A percentile compares a stretch with the other conserved stretches of the same genome.
Conservation (phyloP, 2,797 vertebrate genomes). For the Sparus aurata region DNA sequence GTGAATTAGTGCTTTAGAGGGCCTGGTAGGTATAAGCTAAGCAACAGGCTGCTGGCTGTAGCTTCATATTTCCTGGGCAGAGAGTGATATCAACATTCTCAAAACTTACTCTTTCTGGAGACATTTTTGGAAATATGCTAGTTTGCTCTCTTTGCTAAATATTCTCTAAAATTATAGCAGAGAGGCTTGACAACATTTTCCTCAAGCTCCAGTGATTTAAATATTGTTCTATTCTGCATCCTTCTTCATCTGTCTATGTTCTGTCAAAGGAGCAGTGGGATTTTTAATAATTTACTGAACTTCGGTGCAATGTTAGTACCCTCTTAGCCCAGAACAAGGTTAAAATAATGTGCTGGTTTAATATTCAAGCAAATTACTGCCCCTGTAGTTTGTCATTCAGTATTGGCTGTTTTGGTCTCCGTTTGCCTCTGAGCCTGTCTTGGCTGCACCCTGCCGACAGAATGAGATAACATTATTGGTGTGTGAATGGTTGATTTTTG, state of each 20-base stretch:
- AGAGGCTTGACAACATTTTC: not conserved
- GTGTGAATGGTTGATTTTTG: slow-evolving; percentile 39
- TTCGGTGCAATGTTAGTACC: slow-evolving; percentile 1
- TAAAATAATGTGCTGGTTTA: slow-evolving; percentile 33
- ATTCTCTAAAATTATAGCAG: not conserved
- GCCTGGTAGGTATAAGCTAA: not conserved
- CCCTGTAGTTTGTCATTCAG: slow-evolving; percentile 14
- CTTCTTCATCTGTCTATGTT: slow-evolving; percentile 20
- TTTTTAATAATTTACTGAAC: slow-evolving; percentile 27
- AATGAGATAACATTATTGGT: slow-evolving; percentile 36
- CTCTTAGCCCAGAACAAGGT: slow-evolving; percentile 6
- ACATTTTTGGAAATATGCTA: not conserved
- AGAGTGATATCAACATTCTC: not conserved
- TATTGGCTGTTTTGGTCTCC: slow-evolving; percentile 11
- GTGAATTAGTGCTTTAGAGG: no score
- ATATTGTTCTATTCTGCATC: not conserved
- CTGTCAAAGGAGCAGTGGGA: slow-evolving; percentile 22
- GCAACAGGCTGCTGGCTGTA: not conserved
- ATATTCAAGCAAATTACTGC: slow-evolving; percentile 40
- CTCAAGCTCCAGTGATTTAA: not conserved
- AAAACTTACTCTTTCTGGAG: not conserved
- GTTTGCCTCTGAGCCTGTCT: slow-evolving; percentile 31
- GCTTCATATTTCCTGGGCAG: not conserved
- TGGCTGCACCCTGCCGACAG: slow-evolving; percentile 26
- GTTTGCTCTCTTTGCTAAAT: not conserved